Base-by-base conservation (phyloP, 2,113 vertebrate species). In the Eretmochelys imbricata region DNA sequence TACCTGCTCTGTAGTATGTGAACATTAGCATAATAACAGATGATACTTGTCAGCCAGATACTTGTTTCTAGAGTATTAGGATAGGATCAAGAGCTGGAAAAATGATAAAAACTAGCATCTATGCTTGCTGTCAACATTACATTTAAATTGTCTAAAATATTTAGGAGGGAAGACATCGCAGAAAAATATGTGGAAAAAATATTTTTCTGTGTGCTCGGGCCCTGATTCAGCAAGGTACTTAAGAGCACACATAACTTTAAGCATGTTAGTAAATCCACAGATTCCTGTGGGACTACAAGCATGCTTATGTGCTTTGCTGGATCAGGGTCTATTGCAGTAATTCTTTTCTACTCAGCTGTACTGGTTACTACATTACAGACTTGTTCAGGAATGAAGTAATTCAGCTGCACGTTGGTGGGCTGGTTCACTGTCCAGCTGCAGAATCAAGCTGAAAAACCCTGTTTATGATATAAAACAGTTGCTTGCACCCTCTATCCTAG, bases 41-140 rank as follows among this genome's bases (percentile, higher is more conserved):
- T 42, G 42, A 42, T 42, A 42, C 42, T 97, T 90, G 97, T 98
- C 4, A 89, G 94, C 97, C 95, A 91, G 90, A 95, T 96, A 96
- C 94, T 94, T 96, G 93, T 96, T 93, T 92, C 89, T 93, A 80
- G 91, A 95, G 93, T 96, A 93, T 94, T 97, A 94, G 95, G 54
- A 57, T 81, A 95, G 65, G 49, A 96, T 96, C 91, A 98, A 96
- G 97, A 79, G 95, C 97, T 98, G 97, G 95, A 97, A 97, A 97
- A 96, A 98, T 95, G 94, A 95, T 94, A 91, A 95, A 92, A 65
- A 93, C 96, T 98, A 98, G 97, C 97, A 96, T 94, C 92, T 88
- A 92, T 97, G 94, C 95, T 98, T 98, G 95, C 96, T 98, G 95
- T 97, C 95, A 97, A 92, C 87, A 91, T 96, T 96, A 96, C 94